Percentiles rank a stretch among this genome's conserved stretches.
These are phyloP conservation scores for Liodrosophila aerea DNA, from an alignment of 2,888 invertebrate genomes.

Conservation along the genomic window DNA sequence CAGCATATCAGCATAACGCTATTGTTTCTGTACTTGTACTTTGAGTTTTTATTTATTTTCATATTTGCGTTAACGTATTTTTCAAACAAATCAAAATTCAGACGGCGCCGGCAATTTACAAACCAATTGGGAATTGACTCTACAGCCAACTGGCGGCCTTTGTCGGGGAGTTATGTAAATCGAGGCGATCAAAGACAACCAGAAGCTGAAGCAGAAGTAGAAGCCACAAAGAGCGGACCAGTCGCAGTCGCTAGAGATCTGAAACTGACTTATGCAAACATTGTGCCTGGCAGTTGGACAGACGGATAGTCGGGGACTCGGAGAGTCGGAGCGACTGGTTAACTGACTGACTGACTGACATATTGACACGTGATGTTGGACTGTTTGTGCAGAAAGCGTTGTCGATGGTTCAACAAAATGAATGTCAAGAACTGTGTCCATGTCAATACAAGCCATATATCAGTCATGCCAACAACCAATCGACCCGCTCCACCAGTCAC, in stretches of 20 bases:
- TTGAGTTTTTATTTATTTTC: conserved; percentile 55
- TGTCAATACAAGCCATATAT: conserved; percentile 76
- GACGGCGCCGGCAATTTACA: conserved; percentile 70
- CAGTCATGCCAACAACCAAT: conserved; percentile 71
- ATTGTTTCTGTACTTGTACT: too few species aligned
- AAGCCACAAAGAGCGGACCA: conserved; percentile 12
- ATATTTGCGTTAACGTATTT: conserved; percentile 52
- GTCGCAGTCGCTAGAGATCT: conserved; percentile 35
- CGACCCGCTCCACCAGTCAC: conserved; percentile 54
- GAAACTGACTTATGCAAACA: conserved; percentile 67
- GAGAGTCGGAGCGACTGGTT: neutral
- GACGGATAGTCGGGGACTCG: conserved; percentile 1
- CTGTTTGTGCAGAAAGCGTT: conserved; percentile 13
- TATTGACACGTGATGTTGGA: conserved; percentile 68
- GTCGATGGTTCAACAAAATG: conserved; percentile 58
- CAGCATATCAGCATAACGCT: too few species aligned
- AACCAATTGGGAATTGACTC: conserved; percentile 38
- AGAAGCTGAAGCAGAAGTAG: too few species aligned
- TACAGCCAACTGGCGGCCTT: conserved; percentile 44
- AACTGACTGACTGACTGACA: conserved; percentile 71
- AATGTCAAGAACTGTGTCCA: conserved; percentile 77
- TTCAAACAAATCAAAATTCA: conserved; percentile 69
- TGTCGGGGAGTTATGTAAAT: conserved; percentile 73
- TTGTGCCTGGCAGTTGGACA: conserved; percentile 42
- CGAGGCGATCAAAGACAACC: conserved; percentile 56